Evolutionary conservation across 2,797 vertebrate genomes (phyloP).

Genomic region (Arctocebus calabarensis): DNA sequence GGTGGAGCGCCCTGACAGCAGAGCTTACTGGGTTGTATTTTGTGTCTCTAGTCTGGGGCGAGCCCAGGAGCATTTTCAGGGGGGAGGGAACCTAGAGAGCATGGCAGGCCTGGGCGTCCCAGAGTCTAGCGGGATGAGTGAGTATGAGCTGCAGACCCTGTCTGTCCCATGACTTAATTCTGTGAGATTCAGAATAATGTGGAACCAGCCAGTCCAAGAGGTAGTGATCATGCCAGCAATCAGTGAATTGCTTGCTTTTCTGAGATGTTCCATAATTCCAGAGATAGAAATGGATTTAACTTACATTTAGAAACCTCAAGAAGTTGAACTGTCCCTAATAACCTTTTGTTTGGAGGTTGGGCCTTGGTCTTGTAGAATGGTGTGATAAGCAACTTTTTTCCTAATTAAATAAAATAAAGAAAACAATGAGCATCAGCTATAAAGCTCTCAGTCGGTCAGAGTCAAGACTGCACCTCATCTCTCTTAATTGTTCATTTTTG

Average conservation of each 20-base stretch:
- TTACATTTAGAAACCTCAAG: neutral
- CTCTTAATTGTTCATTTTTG: slow-evolving; percentile 55
- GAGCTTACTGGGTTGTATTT: neutral
- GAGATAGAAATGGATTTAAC: slow-evolving; percentile 50
- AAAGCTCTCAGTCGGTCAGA: slow-evolving; percentile 43
- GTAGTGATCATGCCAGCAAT: neutral
- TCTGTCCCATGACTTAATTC: neutral
- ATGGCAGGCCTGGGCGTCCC: neutral
- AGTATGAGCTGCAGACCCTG: neutral
- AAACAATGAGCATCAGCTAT: slow-evolving; percentile 55
- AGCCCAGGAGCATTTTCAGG: neutral
- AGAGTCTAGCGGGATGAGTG: neutral
- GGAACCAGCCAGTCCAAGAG: neutral
- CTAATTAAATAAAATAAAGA: slow-evolving; percentile 13
- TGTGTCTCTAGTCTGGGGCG: neutral
- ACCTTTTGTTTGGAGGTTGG: neutral
- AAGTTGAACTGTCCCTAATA: neutral
- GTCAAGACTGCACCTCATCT: neutral
- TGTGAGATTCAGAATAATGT: neutral
- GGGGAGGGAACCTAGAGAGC: neutral
- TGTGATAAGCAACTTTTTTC: neutral
- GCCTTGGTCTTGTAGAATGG: neutral
- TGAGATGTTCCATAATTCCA: neutral
- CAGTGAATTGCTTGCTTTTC: neutral
- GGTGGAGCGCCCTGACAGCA: neutral